Percentiles rank a stretch among this genome's conserved stretches.
These are phyloP conservation scores for Percina caprodes DNA, from an alignment of 2,113 vertebrate species.

Conservation along the genomic window DNA sequence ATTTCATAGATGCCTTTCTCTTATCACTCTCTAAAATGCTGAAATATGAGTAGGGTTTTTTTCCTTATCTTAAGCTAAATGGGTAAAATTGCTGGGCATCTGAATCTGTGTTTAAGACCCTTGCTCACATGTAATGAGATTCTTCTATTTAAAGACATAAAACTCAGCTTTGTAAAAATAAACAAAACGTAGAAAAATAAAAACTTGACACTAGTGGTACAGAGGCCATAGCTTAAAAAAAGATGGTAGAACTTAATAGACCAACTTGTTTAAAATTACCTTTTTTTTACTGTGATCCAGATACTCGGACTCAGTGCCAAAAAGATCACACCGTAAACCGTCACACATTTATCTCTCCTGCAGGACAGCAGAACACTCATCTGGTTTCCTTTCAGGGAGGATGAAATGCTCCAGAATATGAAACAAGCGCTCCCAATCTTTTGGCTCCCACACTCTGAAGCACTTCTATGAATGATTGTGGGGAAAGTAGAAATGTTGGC, in stretches of 20 bases:
- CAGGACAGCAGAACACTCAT: conserved; percentile 63
- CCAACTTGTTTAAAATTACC: conserved; percentile 22
- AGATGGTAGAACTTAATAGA: background rate
- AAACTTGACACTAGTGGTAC: background rate
- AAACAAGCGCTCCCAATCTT: conserved; percentile 62
- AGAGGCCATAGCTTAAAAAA: background rate
- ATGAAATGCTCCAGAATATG: conserved; percentile 70
- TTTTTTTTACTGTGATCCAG: conserved; percentile 35
- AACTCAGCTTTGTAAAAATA: background rate
- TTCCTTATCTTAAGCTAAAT: conserved; percentile 13
- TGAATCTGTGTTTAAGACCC: background rate
- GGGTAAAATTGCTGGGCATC: background rate
- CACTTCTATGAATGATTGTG: conserved; percentile 72
- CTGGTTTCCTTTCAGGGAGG: conserved; percentile 73
- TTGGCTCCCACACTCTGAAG: conserved; percentile 67
- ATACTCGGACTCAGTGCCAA: conserved; percentile 42
- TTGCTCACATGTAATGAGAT: background rate
- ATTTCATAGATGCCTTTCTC: conserved; percentile 7
- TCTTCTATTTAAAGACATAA: background rate
- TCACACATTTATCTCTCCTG: conserved; percentile 62
- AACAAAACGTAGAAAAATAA: background rate
- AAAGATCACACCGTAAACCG: conserved; percentile 53
- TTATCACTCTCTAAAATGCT: conserved; percentile 20
- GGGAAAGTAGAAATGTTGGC: conserved; percentile 72
- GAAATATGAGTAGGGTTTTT: conserved; percentile 2